Evolutionary conservation across 1,140 invertebrate species (phyloP), one percentile per base, ranked within the genome.

Genomic region (Aphaenogaster ashmeadi): DNA sequence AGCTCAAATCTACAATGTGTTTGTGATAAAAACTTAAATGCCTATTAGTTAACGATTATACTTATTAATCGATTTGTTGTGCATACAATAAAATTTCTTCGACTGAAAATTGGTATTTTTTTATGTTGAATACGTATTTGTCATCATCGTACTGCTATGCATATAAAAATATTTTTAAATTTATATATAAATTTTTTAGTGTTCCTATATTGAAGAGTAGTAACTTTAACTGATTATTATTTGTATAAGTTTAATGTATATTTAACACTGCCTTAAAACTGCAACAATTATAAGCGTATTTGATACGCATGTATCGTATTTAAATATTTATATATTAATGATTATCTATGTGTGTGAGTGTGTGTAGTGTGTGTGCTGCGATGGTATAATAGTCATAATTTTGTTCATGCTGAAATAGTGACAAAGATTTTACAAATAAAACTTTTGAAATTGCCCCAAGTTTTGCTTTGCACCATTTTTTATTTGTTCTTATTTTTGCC

Each of bases 81-180:
- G 27, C 21, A 33, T 33, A 72, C 27, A 72, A 72, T 72, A 72
- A 72, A 72, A 52, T 52, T 50, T 36, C 69, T 72, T 72, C 3
- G 2, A 72, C 13, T 72, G 15, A 50, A 33, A 15, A 69, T 69
- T 69, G 6, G 1, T 44, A 27, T 47, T 69, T 47, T 21, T 69
- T 27, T 8, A 69, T 47, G 7, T 8, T 15, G 6, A 15, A 50
- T 69, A 50, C 11, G 15, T 69, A 50, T 69, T 69, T 66, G 18
- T 66, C 18, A 41, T 66, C 6, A 18, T 38, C 64, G 44, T n/a
- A 41, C 50, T 69, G 11, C 3, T 15, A 69, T 13, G 36, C 15
- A 9, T 6, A 18, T 41, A 21, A 44, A 67, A 67, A 67, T 21
- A 21, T 67, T 44, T 67, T 44, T 8, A 62, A 36, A 62, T 33